Conservation (phyloP, 1,140 invertebrate species). For the Drosophila kohkoa region DNA sequence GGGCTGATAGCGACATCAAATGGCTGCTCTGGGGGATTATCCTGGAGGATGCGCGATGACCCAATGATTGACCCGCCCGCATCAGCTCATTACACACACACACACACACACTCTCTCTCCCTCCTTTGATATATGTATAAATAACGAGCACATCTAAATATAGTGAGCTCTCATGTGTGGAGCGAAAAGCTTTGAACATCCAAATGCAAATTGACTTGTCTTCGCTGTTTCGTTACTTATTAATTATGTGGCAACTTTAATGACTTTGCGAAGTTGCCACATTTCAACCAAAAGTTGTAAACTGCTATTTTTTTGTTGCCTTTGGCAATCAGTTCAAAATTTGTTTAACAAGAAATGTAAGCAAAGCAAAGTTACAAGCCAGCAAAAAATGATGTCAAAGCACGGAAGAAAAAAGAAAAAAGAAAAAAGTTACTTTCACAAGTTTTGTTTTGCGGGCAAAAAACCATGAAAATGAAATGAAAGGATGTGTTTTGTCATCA, state of each 20-base stretch:
- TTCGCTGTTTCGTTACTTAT: slow-evolving; percentile 29
- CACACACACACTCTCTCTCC: background rate
- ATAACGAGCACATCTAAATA: slow-evolving; percentile 21
- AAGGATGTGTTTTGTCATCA: slow-evolving; percentile 45
- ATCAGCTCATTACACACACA: slow-evolving; percentile 18
- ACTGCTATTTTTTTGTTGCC: slow-evolving; percentile 13
- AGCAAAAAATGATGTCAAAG: background rate
- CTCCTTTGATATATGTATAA: no score
- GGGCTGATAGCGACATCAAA: slow-evolving; percentile 9
- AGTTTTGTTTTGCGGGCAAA: slow-evolving; percentile 24
- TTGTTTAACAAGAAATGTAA: slow-evolving; percentile 24
- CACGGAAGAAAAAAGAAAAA: background rate
- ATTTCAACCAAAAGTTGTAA: slow-evolving; percentile 27
- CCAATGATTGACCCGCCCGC: slow-evolving; percentile 20
- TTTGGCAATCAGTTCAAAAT: slow-evolving; percentile 61
- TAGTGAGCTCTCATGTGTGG: slow-evolving; percentile 16
- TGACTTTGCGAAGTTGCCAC: slow-evolving; percentile 43
- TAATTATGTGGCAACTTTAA: slow-evolving; percentile 48
- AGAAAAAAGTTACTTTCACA: slow-evolving; percentile 17
- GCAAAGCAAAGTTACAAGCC: slow-evolving; percentile 26
- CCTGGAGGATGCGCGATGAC: slow-evolving; percentile 12
- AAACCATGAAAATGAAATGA: slow-evolving; percentile 36
- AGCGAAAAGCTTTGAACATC: background rate
- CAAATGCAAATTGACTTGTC: slow-evolving; percentile 38
- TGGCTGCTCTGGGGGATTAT: slow-evolving; percentile 8